Evolutionary conservation across 2,888 invertebrate species (phyloP), one percentile per base, ranked within the genome.

Genomic region (Auanema freiburgensis): DNA sequence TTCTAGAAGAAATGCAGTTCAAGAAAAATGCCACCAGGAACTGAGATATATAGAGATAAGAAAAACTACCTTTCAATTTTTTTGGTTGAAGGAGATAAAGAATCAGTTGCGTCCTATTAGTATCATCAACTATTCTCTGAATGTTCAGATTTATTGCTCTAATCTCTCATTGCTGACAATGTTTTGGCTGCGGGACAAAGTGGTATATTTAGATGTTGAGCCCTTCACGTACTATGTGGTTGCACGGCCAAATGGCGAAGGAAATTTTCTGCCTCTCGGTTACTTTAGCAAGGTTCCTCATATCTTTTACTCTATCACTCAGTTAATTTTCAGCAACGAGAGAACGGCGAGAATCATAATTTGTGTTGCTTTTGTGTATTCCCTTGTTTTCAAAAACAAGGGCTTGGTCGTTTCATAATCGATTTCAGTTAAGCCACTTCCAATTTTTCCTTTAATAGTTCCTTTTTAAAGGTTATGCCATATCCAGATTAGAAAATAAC

Each of bases 121-220:
- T n/a, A 43, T 12, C n/a, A 12, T 12, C 43, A 43, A n/a, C 16
- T 5, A 46, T 18, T 46, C 4, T 46, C 16, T 21, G 10, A 5
- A 5, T 16, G 4, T 5, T 16, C 46, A 46, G 46, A 46, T 21
- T 21, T 46, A 46, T 10, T 46, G 46, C 46, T 18, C 16, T 46
- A 46, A 21, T 46, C 46, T 46, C 16, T 46, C 16, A 3, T 10
- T 46, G 46, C 6, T 46, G 46, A 46, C 46, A 21, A 46, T 46
- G 46, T 21, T 46, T 46, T 46, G 46, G 46, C 46, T 46, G 46
- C 16, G 16, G 10, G 46, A 46, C 46, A 46, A 46, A 21, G 46
- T 46, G 10, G 46, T 46, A 3, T 46, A 21, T 5, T 18, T 16
- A 5, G 46, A 46, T 46, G 46, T 46, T 5, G 16, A 46, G 16